A percentile compares a stretch with the other conserved stretches of the same genome.
Evolutionary conservation across 1,140 invertebrate genomes (phyloP).

Genomic region (Galendromus occidentalis): DNA sequence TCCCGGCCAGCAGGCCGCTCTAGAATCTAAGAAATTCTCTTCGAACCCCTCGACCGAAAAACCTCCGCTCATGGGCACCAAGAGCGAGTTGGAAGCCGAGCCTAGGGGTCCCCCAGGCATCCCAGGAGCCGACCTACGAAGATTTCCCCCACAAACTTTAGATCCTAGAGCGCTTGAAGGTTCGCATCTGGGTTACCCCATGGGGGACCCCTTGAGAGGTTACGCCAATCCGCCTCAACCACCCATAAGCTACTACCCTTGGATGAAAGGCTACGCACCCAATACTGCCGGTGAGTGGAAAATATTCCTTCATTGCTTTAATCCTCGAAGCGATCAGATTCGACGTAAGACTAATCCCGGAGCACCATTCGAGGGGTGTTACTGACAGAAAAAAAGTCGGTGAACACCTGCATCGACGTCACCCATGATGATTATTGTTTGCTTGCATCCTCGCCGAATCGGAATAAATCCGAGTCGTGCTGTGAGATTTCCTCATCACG

Average conservation of each 20-base stretch:
- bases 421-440: no score
- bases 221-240: background rate
- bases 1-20: background rate
- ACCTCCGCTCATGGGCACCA: background rate
- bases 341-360: no score
- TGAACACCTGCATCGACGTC: no score
- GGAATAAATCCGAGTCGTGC: no score
- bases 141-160: background rate
- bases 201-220: slow-evolving; percentile 4
- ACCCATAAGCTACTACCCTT: slow-evolving; percentile 6
- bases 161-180: slow-evolving; percentile 4
- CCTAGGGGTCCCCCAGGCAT: background rate
- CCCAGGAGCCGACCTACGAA: background rate
- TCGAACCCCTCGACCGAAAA: background rate
- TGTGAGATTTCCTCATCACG: no score
- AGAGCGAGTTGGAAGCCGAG: background rate
- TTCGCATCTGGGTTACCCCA: slow-evolving; percentile 2
- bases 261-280: slow-evolving; percentile 11
- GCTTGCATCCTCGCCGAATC: no score
- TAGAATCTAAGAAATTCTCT: slow-evolving; percentile 4
- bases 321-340: no score
- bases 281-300: background rate
- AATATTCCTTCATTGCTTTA: no score
- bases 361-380: no score
- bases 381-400: no score